These are phyloP conservation scores for Maniola jurtina DNA, from an alignment of 1,140 invertebrate genomes.

Conservation along the genomic window DNA sequence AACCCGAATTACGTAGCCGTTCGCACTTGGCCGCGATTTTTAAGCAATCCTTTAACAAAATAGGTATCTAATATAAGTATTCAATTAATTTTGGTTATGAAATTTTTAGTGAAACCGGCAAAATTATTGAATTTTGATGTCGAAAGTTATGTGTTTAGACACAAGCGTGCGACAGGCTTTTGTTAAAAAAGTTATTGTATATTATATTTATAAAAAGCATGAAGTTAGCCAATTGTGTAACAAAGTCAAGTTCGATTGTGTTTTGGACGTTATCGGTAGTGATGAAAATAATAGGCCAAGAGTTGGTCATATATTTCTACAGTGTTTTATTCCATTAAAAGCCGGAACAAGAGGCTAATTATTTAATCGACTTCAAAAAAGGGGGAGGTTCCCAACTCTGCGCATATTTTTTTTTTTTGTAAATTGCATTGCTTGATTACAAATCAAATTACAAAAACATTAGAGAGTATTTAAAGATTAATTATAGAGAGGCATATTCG, in stretches of 20 bases:
- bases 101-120: conserved; percentile 64
- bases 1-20: conserved; percentile 23
- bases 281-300: conserved; percentile 34
- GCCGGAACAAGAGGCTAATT: too few relatives aligned
- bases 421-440: too few relatives aligned
- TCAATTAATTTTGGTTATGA: conserved; percentile 69
- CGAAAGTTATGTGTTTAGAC: conserved; percentile 45
- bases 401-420: too few relatives aligned
- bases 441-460: too few relatives aligned
- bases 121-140: conserved; percentile 67
- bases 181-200: conserved; percentile 29
- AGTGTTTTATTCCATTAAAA: not conserved
- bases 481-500: too few relatives aligned
- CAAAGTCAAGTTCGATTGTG: conserved; percentile 56
- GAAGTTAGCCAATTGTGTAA: conserved; percentile 59
- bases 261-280: conserved; percentile 27
- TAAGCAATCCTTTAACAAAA: conserved; percentile 53
- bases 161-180: conserved; percentile 27
- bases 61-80: conserved; percentile 32
- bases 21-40: conserved; percentile 48
- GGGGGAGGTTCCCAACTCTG: too few relatives aligned
- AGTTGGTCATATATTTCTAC: not conserved
- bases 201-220: conserved; percentile 50
- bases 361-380: too few relatives aligned
- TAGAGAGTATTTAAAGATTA: too few relatives aligned